Evolutionary conservation across 37 sponge, comb jelly and placozoan species (phyloP).

Genomic region (Crambe crambe): DNA sequence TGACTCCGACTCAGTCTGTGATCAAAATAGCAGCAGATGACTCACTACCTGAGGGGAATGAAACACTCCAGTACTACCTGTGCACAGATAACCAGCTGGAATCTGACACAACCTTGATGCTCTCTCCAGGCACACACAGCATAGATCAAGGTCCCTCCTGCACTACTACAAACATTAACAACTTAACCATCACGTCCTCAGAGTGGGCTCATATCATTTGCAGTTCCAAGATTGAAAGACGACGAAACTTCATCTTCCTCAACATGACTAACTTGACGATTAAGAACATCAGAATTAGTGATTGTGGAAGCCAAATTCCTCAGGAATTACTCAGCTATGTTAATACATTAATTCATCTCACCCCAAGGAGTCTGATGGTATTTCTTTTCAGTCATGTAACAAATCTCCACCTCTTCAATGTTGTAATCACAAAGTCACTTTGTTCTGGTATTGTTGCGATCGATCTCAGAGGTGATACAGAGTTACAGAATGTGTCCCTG

Average conservation of each 20-base stretch:
- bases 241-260: constrained; percentile 20
- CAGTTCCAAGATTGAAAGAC: not conserved
- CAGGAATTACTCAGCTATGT: not conserved
- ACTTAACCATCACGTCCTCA: constrained; percentile 3
- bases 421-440: not conserved
- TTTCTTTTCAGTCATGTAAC: constrained; percentile 11
- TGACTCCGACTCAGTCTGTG: no score
- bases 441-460: constrained; percentile 23
- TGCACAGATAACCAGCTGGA: constrained; percentile 3
- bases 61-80: constrained; percentile 17
- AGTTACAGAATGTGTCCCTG: not conserved
- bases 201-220: not conserved
- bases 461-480: constrained; percentile 9
- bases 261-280: constrained; percentile 22
- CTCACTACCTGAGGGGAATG: no score
- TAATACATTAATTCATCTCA: constrained; percentile 6
- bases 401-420: constrained; percentile 2
- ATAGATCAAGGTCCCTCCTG: constrained; percentile 6
- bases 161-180: constrained; percentile 5
- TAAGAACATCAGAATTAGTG: not conserved
- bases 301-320: constrained; percentile 19
- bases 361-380: not conserved
- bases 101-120: constrained; percentile 2
- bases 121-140: not conserved
- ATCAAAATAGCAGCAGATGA: no score